Evolutionary conservation across 2,888 invertebrate genomes (phyloP).

Genomic region (Trichogramma dendrolimi): DNA sequence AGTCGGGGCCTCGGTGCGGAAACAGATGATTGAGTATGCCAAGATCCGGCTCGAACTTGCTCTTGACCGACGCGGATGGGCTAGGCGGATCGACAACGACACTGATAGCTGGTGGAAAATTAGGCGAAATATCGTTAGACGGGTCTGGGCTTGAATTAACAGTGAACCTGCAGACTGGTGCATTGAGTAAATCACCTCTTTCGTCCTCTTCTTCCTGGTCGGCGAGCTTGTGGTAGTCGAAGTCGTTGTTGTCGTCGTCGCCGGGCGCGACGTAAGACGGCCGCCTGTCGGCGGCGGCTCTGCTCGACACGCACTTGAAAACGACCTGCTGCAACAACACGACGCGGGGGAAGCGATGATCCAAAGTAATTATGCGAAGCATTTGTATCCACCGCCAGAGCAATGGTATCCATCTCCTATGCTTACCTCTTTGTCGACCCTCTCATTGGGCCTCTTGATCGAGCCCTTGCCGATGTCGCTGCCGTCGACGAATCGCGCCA

Average conservation of each 20-base stretch:
- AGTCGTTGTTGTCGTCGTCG: neutral
- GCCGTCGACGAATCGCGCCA: conserved; percentile 79
- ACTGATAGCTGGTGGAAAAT: conserved; percentile 48
- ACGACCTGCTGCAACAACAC: too few species aligned
- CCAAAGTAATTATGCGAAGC: too few species aligned
- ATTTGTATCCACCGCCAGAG: too few species aligned
- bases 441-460: conserved; percentile 56
- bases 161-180: conserved; percentile 42
- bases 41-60: conserved; percentile 37
- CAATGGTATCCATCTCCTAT: too few species aligned
- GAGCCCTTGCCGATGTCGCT: conserved; percentile 78
- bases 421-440: conserved; percentile 35
- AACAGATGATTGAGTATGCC: conserved; percentile 29
- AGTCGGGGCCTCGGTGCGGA: conserved; percentile 42
- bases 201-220: conserved; percentile 22
- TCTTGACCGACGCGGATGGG: conserved; percentile 47
- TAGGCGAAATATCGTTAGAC: conserved; percentile 36
- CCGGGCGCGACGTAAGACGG: too few species aligned
- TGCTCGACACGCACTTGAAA: too few species aligned
- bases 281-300: too few species aligned
- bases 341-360: too few species aligned
- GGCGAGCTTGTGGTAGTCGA: conserved; percentile 9
- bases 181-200: conserved; percentile 35
- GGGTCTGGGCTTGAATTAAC: conserved; percentile 37
- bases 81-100: conserved; percentile 52